phyloP scores from a whole-genome alignment of 2,797 vertebrate genomes.

The Mormyrus hasselquistii region DNA sequence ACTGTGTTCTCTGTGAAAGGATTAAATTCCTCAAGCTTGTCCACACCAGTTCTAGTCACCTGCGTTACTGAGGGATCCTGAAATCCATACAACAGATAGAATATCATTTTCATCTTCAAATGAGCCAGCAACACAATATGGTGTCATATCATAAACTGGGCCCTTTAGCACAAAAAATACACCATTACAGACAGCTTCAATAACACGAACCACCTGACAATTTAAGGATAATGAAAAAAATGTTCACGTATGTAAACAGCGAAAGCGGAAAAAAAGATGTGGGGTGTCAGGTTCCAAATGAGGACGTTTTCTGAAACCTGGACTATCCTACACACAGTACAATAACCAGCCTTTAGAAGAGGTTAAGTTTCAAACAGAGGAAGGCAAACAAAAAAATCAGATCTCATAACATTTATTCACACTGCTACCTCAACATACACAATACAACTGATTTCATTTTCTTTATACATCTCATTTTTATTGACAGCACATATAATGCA shows the following conservation, averaged over 20 bases:
- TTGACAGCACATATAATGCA: background rate
- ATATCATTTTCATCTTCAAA: background rate
- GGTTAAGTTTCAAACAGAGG: background rate
- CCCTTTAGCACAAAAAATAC: background rate
- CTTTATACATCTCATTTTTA: background rate
- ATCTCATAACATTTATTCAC: background rate
- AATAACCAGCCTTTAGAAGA: background rate
- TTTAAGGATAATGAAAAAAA: background rate
- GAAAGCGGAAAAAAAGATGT: background rate
- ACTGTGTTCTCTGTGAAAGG: conserved; percentile 48
- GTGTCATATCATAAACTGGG: background rate
- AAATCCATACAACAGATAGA: conserved; percentile 31
- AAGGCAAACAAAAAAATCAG: background rate
- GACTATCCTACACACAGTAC: background rate
- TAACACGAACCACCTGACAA: background rate
- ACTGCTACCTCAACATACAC: background rate
- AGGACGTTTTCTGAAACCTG: background rate
- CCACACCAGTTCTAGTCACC: conserved; percentile 48
- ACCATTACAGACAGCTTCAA: background rate
- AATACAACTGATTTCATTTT: background rate
- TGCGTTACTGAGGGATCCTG: conserved; percentile 67
- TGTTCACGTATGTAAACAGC: background rate
- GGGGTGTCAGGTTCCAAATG: background rate
- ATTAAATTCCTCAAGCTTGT: conserved; percentile 51
- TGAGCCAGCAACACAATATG: background rate